Evolutionary conservation across 2,797 vertebrate species (phyloP).

Genomic region (Kryptopterus vitreolus): DNA sequence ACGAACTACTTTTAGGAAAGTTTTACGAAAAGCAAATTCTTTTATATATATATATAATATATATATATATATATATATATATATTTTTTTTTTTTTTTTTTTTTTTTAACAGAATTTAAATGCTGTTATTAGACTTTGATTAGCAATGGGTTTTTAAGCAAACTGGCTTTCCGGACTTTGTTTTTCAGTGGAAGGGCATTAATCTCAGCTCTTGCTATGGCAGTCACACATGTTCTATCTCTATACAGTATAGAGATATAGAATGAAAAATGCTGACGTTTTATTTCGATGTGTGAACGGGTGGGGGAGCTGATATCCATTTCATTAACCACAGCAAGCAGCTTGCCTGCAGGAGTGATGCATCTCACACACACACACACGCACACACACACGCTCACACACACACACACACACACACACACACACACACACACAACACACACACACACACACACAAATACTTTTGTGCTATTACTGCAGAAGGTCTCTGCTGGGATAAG

Average conservation of each 20-base stretch:
- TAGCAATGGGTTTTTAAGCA: not conserved
- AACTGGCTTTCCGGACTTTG: not conserved
- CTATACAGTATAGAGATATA: not conserved
- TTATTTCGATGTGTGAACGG: slow-evolving; percentile 13
- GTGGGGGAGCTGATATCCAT: slow-evolving; percentile 19
- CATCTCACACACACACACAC: slow-evolving; percentile 41
- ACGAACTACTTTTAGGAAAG: not conserved
- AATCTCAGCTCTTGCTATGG: not conserved
- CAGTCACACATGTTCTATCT: not conserved
- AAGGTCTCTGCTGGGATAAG: slow-evolving; percentile 31
- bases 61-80: not conserved
- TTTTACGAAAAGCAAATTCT: not conserved
- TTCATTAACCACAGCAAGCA: slow-evolving; percentile 51
- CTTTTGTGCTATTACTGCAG: slow-evolving; percentile 40
- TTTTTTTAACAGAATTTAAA: not conserved
- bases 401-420: slow-evolving; percentile 35
- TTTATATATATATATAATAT: not conserved
- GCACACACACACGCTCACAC: slow-evolving; percentile 36
- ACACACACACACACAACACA: not conserved
- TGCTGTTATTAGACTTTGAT: not conserved
- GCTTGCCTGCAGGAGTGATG: slow-evolving; percentile 43
- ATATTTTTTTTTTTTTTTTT: not conserved
- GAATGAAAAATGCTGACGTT: not conserved
- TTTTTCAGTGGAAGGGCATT: not conserved
- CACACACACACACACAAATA: slow-evolving; percentile 32